A percentile compares a stretch with the other conserved stretches of the same genome.
phyloP scores from a whole-genome alignment of 2,888 invertebrate genomes.

The Patella pellucida region DNA sequence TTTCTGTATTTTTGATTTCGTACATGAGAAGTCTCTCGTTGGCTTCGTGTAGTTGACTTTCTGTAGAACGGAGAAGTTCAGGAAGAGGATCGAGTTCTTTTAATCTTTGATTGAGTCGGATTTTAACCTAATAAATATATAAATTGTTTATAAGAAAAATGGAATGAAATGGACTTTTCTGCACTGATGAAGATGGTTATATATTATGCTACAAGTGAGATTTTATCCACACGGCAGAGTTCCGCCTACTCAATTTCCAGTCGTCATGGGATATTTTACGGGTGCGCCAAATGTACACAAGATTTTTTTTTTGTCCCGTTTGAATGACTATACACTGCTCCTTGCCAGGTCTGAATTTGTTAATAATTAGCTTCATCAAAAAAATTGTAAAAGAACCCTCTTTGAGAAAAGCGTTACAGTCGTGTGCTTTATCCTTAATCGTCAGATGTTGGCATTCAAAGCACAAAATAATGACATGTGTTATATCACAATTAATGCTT shows the following conservation, averaged over 20 bases:
- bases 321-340: no score
- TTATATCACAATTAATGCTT: no score
- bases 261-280: no score
- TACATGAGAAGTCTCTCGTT: constrained; percentile 55
- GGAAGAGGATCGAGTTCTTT: constrained; percentile 69
- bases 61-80: constrained; percentile 66
- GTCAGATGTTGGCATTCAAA: no score
- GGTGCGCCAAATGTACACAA: no score
- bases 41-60: constrained; percentile 64
- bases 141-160: neutral
- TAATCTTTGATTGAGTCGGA: constrained; percentile 60
- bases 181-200: neutral
- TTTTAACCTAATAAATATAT: constrained; percentile 53
- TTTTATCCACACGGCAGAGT: neutral
- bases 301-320: no score
- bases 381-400: no score
- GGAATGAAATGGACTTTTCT: neutral
- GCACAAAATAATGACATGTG: no score
- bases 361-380: no score
- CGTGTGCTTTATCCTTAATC: no score
- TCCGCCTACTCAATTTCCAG: neutral
- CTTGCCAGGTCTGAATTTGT: no score
- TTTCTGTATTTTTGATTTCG: constrained; percentile 64
- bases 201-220: neutral
- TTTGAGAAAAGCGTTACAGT: no score